These are phyloP conservation scores for Anaspis maculata DNA, from an alignment of 2,888 invertebrate species.

Conservation along the genomic window DNA sequence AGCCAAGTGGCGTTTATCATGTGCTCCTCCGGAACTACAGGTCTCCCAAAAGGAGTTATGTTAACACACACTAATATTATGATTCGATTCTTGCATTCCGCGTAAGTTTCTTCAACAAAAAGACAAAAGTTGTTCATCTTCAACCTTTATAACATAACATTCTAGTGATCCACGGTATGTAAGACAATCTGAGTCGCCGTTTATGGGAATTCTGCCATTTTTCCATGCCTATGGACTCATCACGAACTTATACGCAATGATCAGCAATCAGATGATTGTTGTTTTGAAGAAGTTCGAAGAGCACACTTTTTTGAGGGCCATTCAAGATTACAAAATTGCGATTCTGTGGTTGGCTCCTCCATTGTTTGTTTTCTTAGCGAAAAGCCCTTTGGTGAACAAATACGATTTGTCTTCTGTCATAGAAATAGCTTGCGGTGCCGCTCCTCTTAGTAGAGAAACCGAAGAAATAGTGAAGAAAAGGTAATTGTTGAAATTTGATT, in stretches of 20 bases:
- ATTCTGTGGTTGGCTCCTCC: slow-evolving; percentile 70
- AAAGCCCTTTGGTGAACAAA: slow-evolving; percentile 66
- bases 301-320: slow-evolving; percentile 56
- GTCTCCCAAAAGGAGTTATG: slow-evolving; percentile 59
- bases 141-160: too few species aligned
- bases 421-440: slow-evolving; percentile 66
- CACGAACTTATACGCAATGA: slow-evolving; percentile 19
- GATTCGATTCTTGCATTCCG: slow-evolving; percentile 11
- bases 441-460: slow-evolving; percentile 65
- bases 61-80: slow-evolving; percentile 50
- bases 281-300: slow-evolving; percentile 26
- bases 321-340: slow-evolving; percentile 61
- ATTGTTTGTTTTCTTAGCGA: slow-evolving; percentile 70
- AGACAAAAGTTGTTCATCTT: background rate
- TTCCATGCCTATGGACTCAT: slow-evolving; percentile 27
- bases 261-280: slow-evolving; percentile 18
- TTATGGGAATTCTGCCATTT: slow-evolving; percentile 25
- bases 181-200: background rate
- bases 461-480: slow-evolving; percentile 50
- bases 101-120: slow-evolving; percentile 2
- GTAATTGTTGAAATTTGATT: slow-evolving; percentile 6
- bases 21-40: slow-evolving; percentile 64
- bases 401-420: slow-evolving; percentile 65
- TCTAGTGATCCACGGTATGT: slow-evolving; percentile 16
- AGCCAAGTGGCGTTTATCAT: slow-evolving; percentile 31